Evolutionary conservation across 64 coral and sea anemone genomes (phyloP).

Genomic region (Stichodactyla helianthus): DNA sequence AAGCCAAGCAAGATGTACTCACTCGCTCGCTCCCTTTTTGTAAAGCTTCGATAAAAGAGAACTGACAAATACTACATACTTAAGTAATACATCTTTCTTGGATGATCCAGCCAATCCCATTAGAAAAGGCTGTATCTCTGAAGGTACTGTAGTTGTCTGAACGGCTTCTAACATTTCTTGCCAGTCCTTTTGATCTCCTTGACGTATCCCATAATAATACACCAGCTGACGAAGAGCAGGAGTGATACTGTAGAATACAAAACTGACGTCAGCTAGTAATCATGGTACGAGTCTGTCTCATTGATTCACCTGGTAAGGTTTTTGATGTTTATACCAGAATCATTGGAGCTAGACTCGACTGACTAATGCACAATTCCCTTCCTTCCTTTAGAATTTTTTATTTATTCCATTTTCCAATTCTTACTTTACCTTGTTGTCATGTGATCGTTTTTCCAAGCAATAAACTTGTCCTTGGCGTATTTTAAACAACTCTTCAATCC

Average conservation of each 20-base stretch:
- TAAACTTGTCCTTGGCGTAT: conserved; percentile 36
- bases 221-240: conserved; percentile 25
- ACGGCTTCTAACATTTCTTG: conserved; percentile 19
- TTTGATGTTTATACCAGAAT: too few species aligned
- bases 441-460: conserved; percentile 29
- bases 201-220: conserved; percentile 45
- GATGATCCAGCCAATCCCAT: conserved; percentile 39
- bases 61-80: not conserved
- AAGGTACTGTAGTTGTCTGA: conserved; percentile 13
- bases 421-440: conserved; percentile 17
- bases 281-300: too few species aligned
- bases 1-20: not conserved
- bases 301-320: too few species aligned
- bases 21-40: not conserved
- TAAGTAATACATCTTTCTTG: conserved; percentile 26
- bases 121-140: conserved; percentile 23
- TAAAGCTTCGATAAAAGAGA: not conserved
- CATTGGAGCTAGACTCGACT: too few species aligned
- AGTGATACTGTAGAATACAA: conserved; percentile 26
- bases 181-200: conserved; percentile 38
- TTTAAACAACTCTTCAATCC: conserved; percentile 25
- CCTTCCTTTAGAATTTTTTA: not conserved
- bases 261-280: too few species aligned
- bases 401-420: not conserved
- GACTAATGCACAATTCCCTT: not conserved